Percentiles rank a stretch among this genome's conserved stretches.
These are phyloP conservation scores for Parasteatoda tepidariorum DNA, from an alignment of 1,140 invertebrate genomes.

Conservation along the genomic window DNA sequence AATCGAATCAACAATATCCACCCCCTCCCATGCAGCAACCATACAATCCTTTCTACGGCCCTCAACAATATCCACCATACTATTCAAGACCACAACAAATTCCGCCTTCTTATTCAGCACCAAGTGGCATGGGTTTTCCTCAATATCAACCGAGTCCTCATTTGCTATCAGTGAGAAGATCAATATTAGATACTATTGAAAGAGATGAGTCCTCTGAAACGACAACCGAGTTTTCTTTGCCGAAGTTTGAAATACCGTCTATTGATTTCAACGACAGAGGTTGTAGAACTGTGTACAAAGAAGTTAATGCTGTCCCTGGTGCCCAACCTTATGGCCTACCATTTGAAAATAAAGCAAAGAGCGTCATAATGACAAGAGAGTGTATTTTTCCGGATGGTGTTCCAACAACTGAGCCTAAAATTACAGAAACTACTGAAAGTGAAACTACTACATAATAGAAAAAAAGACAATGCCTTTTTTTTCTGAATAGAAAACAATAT, in stretches of 20 bases:
- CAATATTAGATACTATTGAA: conserved; percentile 3
- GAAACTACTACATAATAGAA: neutral
- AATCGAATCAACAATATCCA: neutral
- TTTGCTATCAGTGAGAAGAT: conserved; percentile 23
- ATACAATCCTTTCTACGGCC: neutral
- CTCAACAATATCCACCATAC: neutral
- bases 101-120: neutral
- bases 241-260: conserved; percentile 51
- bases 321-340: neutral
- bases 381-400: conserved; percentile 48
- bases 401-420: neutral
- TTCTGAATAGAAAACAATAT: no score
- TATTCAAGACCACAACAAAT: neutral
- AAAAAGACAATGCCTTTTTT: no score
- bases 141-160: conserved; percentile 28
- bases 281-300: conserved; percentile 39
- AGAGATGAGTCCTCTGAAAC: neutral
- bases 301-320: conserved; percentile 11
- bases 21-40: no score
- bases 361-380: conserved; percentile 39
- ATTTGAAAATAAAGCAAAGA: conserved; percentile 7
- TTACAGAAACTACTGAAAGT: neutral
- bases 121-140: neutral
- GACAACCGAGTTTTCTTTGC: conserved; percentile 15
- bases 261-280: conserved; percentile 53